phyloP scores from a whole-genome alignment of 2,113 vertebrate species.

The Odontesthes bonariensis region DNA sequence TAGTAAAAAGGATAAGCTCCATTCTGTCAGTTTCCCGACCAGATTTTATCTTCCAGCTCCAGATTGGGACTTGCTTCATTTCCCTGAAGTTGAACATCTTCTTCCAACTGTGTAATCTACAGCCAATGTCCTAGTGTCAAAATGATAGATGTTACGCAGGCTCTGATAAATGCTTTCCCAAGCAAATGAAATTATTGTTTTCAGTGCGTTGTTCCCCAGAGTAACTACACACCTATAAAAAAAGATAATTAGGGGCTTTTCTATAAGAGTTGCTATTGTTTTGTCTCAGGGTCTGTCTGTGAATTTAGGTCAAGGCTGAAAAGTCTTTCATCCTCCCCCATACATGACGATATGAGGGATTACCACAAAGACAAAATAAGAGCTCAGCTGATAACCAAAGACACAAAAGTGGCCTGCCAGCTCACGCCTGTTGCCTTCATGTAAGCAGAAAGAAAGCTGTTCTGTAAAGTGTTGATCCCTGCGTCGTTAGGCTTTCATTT shows the following conservation, averaged over 20 bases:
- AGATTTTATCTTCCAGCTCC: not conserved
- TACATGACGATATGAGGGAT: constrained; percentile 57
- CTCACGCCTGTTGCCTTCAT: constrained; percentile 32
- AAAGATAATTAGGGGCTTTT: constrained; percentile 61
- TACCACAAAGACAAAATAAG: constrained; percentile 77
- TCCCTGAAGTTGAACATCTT: not conserved
- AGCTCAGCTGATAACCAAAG: constrained; percentile 54
- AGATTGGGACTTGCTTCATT: too few species aligned
- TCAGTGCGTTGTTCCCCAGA: constrained; percentile 16
- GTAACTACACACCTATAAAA: not conserved
- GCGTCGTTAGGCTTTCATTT: constrained; percentile 29
- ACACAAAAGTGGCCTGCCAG: constrained; percentile 50
- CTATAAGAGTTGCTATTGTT: constrained; percentile 61
- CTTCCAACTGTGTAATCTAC: not conserved
- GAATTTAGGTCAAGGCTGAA: constrained; percentile 75
- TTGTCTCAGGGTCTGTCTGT: constrained; percentile 62
- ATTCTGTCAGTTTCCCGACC: too few species aligned
- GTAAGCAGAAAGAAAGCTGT: constrained; percentile 32
- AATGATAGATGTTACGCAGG: not conserved
- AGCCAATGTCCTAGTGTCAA: not conserved
- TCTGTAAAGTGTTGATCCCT: constrained; percentile 34
- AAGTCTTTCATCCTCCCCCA: constrained; percentile 68
- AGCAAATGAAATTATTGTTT: constrained; percentile 46
- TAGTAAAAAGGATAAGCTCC: too few species aligned
- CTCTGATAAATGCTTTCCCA: constrained; percentile 37